These are phyloP conservation scores for Tragelaphus strepsiceros DNA, from an alignment of 2,113 vertebrate genomes.

Conservation along the genomic window DNA sequence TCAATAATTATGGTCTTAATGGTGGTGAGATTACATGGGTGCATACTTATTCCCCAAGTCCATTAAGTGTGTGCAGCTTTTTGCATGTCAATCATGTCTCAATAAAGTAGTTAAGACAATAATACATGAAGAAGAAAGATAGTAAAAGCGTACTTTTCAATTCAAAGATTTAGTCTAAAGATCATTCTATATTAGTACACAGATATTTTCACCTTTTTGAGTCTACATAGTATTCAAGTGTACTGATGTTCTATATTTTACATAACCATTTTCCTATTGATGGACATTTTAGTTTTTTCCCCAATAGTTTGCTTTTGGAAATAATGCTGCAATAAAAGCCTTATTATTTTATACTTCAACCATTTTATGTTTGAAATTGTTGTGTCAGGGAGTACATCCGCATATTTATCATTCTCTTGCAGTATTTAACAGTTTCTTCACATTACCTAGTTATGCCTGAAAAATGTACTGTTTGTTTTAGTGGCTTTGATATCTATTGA, in stretches of 20 bases:
- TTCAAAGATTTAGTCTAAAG: neutral
- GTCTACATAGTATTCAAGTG: neutral
- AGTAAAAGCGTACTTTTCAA: neutral
- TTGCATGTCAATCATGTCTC: neutral
- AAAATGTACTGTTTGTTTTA: neutral
- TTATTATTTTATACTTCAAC: neutral
- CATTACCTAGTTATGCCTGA: neutral
- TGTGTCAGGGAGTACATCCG: neutral
- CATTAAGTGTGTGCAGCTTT: neutral
- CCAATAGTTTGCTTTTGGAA: neutral
- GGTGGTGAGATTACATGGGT: neutral
- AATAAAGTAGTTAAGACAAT: neutral
- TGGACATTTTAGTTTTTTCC: neutral
- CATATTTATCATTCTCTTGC: neutral
- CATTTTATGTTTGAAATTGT: neutral
- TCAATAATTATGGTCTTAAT: neutral
- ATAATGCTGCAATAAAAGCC: neutral
- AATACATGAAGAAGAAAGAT: neutral
- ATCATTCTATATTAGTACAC: neutral
- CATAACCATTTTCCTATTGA: neutral
- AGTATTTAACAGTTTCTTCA: neutral
- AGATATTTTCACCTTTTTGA: neutral
- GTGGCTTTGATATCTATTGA: neutral
- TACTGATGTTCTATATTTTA: neutral
- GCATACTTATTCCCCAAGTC: neutral